phyloP scores from a whole-genome alignment of 1,140 invertebrate species.

The Drosophila eugracilis region DNA sequence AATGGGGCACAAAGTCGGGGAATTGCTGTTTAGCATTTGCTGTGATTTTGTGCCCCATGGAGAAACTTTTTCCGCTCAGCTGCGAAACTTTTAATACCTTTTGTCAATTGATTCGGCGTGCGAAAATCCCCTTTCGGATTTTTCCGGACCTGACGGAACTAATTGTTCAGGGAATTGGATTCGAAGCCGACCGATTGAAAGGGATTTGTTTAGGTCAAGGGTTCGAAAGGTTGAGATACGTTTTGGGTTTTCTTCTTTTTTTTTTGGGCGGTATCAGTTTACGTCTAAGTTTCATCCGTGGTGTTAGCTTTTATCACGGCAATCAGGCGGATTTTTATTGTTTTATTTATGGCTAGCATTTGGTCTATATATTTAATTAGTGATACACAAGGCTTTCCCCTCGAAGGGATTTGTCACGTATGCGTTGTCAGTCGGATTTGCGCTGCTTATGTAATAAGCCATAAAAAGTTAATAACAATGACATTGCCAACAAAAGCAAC shows the following conservation, averaged over 20 bases:
- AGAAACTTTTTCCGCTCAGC: conserved; percentile 61
- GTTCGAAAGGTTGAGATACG: conserved; percentile 16
- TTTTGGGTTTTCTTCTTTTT: no score
- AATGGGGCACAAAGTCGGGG: conserved; percentile 61
- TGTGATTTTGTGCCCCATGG: conserved; percentile 64
- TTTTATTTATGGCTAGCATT: conserved; percentile 38
- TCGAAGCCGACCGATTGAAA: conserved; percentile 41
- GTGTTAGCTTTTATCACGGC: conserved; percentile 28
- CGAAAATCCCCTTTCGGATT: conserved; percentile 18
- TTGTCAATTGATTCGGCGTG: conserved; percentile 76
- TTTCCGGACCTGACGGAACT: conserved; percentile 33
- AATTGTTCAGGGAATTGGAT: conserved; percentile 61
- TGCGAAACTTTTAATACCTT: conserved; percentile 78
- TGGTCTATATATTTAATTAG: conserved; percentile 72
- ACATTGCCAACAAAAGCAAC: conserved; percentile 61
- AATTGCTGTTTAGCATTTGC: conserved; percentile 67
- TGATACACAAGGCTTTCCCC: conserved; percentile 11
- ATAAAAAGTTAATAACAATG: conserved; percentile 83
- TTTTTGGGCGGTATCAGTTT: no score
- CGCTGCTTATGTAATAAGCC: conserved; percentile 79
- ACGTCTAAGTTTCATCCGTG: conserved; percentile 7
- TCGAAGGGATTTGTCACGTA: conserved; percentile 60
- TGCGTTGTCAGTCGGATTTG: conserved; percentile 67
- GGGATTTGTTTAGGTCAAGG: conserved; percentile 40
- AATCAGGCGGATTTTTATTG: conserved; percentile 41